Evolutionary conservation across 2,888 invertebrate species (phyloP).

Genomic region (Trilocha varians): DNA sequence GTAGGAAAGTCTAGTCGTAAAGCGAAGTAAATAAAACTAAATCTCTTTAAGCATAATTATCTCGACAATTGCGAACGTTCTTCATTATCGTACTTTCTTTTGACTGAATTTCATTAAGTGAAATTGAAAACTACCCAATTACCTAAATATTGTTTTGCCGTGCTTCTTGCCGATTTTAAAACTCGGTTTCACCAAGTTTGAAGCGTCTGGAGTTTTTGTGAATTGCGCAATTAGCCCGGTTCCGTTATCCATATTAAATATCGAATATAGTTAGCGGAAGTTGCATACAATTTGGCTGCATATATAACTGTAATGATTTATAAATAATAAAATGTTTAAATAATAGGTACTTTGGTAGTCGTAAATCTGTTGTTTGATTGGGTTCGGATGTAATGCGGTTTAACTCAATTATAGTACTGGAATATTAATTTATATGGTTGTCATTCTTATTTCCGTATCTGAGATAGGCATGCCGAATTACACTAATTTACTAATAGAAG

Average conservation of each 20-base stretch:
- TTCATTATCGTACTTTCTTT: conserved; percentile 11
- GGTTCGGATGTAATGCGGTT: too few species aligned
- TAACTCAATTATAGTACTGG: too few species aligned
- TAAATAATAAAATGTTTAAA: background rate
- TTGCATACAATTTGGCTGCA: conserved; percentile 4
- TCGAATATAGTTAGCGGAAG: conserved; percentile 31
- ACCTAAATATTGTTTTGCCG: conserved; percentile 3
- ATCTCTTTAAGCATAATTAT: background rate
- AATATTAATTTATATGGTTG: too few species aligned
- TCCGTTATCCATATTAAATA: conserved; percentile 36
- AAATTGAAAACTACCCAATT: conserved; percentile 11
- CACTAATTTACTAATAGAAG: too few species aligned
- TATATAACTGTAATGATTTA: too few species aligned
- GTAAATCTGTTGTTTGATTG: too few species aligned
- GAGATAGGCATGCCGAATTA: too few species aligned
- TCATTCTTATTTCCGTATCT: too few species aligned
- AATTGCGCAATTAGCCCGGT: conserved; percentile 42
- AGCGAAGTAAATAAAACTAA: background rate
- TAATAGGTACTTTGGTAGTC: background rate
- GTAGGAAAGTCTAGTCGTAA: too few species aligned
- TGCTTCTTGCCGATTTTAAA: background rate
- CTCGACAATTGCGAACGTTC: background rate
- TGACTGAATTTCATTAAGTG: conserved; percentile 12
- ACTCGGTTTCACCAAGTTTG: background rate
- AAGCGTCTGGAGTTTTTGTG: conserved; percentile 17